Conservation (phyloP, 2,797 vertebrate species). For the Characodon lateralis region DNA sequence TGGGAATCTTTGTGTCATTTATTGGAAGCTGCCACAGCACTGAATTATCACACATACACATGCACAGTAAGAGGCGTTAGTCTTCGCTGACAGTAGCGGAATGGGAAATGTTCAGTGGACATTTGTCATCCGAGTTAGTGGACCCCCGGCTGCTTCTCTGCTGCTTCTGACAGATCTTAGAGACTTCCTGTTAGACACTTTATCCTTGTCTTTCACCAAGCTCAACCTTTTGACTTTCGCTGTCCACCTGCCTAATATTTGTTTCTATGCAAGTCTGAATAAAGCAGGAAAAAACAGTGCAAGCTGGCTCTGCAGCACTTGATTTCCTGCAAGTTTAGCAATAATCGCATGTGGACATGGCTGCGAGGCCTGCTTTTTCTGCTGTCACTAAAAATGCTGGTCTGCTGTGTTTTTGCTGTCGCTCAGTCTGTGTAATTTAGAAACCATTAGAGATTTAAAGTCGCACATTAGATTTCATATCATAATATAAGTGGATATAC, state of each 20-base stretch:
- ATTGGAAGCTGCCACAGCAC: conserved; percentile 49
- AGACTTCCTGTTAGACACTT: conserved; percentile 70
- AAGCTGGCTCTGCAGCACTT: conserved; percentile 8
- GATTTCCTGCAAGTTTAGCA: conserved; percentile 17
- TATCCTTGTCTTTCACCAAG: conserved; percentile 60
- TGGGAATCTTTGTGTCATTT: conserved; percentile 66
- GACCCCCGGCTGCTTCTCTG: conserved; percentile 65
- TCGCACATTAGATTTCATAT: conserved; percentile 27
- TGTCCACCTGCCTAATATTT: conserved; percentile 27
- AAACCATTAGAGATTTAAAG: conserved; percentile 26
- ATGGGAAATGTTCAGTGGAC: conserved; percentile 71
- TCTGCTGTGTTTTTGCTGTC: conserved; percentile 13
- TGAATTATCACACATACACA: conserved; percentile 46
- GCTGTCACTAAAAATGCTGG: conserved; percentile 5
- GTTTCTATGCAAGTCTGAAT: conserved; percentile 2
- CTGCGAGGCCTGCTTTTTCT: conserved; percentile 5
- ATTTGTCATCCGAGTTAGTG: conserved; percentile 73
- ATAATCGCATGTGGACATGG: conserved; percentile 1
- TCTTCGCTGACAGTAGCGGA: conserved; percentile 69
- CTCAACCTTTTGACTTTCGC: conserved; percentile 43
- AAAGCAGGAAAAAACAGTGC: background rate
- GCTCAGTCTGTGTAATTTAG: conserved; percentile 13
- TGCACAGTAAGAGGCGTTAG: conserved; percentile 49
- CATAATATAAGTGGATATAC: conserved; percentile 28
- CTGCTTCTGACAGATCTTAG: conserved; percentile 72